Base-by-base conservation (phyloP, 2,113 vertebrate species). In the Cyanistes caeruleus region DNA sequence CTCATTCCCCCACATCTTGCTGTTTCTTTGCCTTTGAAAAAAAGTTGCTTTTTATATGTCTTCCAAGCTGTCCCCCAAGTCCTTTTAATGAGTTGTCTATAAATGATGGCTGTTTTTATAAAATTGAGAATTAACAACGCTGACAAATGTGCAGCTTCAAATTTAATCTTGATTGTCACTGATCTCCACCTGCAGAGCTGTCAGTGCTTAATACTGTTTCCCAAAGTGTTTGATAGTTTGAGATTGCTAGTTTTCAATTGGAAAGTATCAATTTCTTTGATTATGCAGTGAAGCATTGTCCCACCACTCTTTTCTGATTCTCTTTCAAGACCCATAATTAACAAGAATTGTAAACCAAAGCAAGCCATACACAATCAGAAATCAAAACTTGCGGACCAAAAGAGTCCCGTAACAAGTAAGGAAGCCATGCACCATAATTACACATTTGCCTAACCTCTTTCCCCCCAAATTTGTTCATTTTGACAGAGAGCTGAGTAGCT, bases 351-450 rank as follows among this genome's bases (percentile, higher is more conserved):
- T 15, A 73, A 87, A 23, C 18, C n/a, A 46, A n/a, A 87, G 59
- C 16, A 9, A 9, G 21, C 72, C 9, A 6, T 79, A 37, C 13
- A 28, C 8, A 24, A 24, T 70, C 9, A 25, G 39, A 46, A 88
- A 35, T 68, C 68, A 72, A 55, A 91, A 79, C 15, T 2, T 44
- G 68, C 64, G 78, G 51, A 67, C 76, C 69, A 15, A 2, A 8
- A 53, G 83, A 73, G 60, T 63, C 72, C 64, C 41, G 9, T 0
- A 1, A 67, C 81, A 95, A 95, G 94, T 85, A 95, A 96, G 96
- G 90, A 96, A 96, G 94, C 95, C 70, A 13, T 68, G 25, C 78
- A 76, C 22, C 20, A 4, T 75, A 87, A 90, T 81, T 46, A 52
- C 58, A 62, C 33, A 19, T 31, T 58, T 87, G 49, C 89, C 31